A percentile compares a stretch with the other conserved stretches of the same genome.
phyloP scores from a whole-genome alignment of 1,140 invertebrate genomes.

The Paraescarpia echinospica region DNA sequence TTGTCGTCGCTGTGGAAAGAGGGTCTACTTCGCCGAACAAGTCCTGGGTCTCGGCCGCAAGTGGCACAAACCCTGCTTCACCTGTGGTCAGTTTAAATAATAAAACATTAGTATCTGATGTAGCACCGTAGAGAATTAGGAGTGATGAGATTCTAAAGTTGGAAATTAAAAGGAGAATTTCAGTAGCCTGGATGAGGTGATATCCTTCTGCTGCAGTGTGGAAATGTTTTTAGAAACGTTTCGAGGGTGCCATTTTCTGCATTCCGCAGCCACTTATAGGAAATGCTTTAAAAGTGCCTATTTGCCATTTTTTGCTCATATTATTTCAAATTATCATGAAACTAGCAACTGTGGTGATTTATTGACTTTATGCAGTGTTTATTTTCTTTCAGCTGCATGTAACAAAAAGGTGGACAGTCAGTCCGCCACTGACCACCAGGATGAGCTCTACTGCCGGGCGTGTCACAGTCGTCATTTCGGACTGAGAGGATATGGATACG shows the following conservation, averaged over 20 bases:
- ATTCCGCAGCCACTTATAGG: not conserved
- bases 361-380: not conserved
- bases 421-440: constrained; percentile 89
- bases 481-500: constrained; percentile 93
- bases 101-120: no score
- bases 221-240: no score
- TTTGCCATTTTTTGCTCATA: not conserved
- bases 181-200: no score
- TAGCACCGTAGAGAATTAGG: no score
- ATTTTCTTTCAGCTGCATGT: constrained; percentile 65
- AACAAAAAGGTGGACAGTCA: constrained; percentile 90
- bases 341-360: not conserved
- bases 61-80: constrained; percentile 98
- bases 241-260: no score
- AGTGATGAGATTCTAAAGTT: no score
- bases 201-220: no score
- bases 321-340: not conserved
- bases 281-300: not conserved
- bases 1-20: constrained; percentile 62
- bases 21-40: constrained; percentile 66
- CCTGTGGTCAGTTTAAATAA: constrained; percentile 65
- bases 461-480: constrained; percentile 92
- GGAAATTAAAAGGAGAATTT: no score
- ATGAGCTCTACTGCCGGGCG: constrained; percentile 89
- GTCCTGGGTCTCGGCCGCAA: constrained; percentile 78